phyloP scores from a whole-genome alignment of 2,113 vertebrate genomes.

The Romanogobio albipinnatus region DNA sequence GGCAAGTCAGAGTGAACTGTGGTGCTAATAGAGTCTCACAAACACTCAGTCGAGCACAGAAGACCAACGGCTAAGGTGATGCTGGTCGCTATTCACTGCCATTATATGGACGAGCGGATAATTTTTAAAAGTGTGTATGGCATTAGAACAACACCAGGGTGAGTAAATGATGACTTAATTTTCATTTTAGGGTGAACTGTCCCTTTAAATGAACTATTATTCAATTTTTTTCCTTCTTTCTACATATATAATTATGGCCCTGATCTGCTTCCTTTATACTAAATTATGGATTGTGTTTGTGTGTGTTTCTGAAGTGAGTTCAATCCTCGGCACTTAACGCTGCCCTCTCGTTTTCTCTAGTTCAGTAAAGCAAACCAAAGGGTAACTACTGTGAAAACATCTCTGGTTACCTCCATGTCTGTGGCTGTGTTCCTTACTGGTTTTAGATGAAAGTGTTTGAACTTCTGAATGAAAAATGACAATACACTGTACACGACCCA shows the following conservation, averaged over 20 bases:
- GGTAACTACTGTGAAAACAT: conserved; percentile 74
- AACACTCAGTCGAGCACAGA: too few species aligned
- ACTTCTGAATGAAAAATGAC: conserved; percentile 77
- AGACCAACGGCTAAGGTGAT: too few species aligned
- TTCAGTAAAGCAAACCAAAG: conserved; percentile 62
- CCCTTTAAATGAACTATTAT: too few species aligned
- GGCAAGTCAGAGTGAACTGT: too few species aligned
- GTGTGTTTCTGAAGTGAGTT: conserved; percentile 38
- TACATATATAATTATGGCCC: background rate
- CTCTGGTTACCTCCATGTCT: conserved; percentile 70
- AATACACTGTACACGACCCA: conserved; percentile 64
- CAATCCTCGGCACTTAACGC: conserved; percentile 42
- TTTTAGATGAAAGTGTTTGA: conserved; percentile 71
- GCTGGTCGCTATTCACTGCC: too few species aligned
- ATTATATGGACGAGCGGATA: too few species aligned
- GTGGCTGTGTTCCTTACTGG: conserved; percentile 65
- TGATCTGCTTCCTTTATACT: background rate
- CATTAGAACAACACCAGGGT: too few species aligned
- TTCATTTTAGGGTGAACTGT: too few species aligned
- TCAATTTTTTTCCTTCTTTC: background rate
- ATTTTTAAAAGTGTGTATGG: too few species aligned
- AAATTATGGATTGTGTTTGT: conserved; percentile 35
- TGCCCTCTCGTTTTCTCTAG: conserved; percentile 53
- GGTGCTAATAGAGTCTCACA: too few species aligned
- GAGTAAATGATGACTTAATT: too few species aligned